phyloP scores from a whole-genome alignment of 1,140 invertebrate species.

The Bombus pascuorum region DNA sequence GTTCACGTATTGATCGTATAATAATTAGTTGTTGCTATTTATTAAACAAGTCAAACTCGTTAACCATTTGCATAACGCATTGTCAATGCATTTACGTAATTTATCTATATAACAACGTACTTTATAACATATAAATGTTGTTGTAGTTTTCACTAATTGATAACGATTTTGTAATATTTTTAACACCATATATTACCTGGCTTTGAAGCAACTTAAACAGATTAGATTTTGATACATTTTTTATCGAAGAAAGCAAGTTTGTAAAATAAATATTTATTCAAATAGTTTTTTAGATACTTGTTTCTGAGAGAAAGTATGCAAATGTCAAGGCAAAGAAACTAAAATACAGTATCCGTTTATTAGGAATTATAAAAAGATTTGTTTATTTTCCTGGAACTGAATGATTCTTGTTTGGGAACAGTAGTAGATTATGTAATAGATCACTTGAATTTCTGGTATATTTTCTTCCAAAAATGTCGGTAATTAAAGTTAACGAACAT shows the following conservation, averaged over 20 bases:
- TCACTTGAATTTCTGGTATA: too few relatives aligned
- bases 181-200: neutral
- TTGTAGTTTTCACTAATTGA: neutral
- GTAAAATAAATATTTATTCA: too few relatives aligned
- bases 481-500: too few relatives aligned
- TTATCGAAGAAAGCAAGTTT: neutral
- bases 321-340: too few relatives aligned
- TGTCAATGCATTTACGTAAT: neutral
- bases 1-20: neutral
- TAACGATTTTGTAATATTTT: neutral
- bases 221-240: neutral
- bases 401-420: too few relatives aligned
- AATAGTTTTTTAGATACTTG: too few relatives aligned
- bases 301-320: too few relatives aligned
- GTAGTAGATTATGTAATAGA: too few relatives aligned
- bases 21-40: neutral
- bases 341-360: too few relatives aligned
- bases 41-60: neutral
- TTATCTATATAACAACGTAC: neutral
- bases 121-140: neutral
- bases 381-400: too few relatives aligned
- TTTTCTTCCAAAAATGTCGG: too few relatives aligned
- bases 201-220: neutral
- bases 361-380: too few relatives aligned
- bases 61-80: neutral